phyloP scores from a whole-genome alignment of 1,140 invertebrate genomes.

The Tribolium madens region DNA sequence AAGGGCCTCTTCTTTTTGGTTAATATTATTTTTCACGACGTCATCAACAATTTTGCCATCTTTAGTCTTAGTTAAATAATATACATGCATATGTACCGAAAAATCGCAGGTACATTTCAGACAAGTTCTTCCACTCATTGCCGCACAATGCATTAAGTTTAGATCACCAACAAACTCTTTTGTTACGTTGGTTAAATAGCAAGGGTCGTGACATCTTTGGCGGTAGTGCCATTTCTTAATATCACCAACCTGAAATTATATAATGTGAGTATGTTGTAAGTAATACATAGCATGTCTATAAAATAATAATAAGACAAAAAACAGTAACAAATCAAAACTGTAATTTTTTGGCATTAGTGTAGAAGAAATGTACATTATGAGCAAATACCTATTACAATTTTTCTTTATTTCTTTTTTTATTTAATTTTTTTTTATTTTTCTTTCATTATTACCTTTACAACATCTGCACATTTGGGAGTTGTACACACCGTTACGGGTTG shows the following conservation, averaged over 20 bases:
- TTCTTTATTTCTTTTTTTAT: too few species aligned
- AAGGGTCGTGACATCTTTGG: constrained; percentile 59
- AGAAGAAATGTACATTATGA: too few species aligned
- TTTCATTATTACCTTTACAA: constrained; percentile 58
- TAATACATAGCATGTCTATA: too few species aligned
- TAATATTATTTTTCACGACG: constrained; percentile 43
- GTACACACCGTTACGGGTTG: constrained; percentile 62
- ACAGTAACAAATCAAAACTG: too few species aligned
- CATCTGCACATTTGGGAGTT: constrained; percentile 54
- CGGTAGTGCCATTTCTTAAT: constrained; percentile 60
- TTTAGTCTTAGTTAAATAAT: constrained; percentile 50
- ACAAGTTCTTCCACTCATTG: constrained; percentile 52
- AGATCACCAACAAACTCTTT: constrained; percentile 53
- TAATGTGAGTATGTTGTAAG: too few species aligned
- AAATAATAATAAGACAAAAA: too few species aligned
- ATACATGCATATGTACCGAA: constrained; percentile 53
- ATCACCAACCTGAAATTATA: constrained; percentile 56
- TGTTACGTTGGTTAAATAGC: constrained; percentile 53
- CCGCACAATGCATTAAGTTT: constrained; percentile 52
- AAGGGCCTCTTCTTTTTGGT: constrained; percentile 38
- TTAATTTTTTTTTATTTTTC: too few species aligned
- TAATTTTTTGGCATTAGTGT: too few species aligned
- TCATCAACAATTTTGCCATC: constrained; percentile 44
- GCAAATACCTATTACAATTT: too few species aligned
- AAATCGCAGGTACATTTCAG: constrained; percentile 51